phyloP scores from a whole-genome alignment of 2,113 vertebrate species.

The Gallinago jamesoni region DNA sequence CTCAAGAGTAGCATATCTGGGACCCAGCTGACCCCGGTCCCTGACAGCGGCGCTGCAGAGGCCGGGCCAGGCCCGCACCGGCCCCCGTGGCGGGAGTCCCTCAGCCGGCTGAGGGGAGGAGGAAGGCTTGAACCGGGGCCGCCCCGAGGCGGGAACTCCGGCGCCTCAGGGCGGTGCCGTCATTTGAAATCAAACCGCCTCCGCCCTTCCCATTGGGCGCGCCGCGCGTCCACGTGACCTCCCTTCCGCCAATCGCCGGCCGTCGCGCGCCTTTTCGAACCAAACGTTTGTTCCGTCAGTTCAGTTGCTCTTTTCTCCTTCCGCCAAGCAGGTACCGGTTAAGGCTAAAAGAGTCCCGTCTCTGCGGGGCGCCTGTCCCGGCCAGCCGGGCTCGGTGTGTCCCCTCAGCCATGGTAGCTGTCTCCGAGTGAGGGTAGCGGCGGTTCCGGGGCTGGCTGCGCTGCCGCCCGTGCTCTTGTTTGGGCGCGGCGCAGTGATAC shows the following conservation, averaged over 20 bases:
- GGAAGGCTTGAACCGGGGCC: fast-evolving
- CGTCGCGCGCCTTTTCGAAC: conserved; percentile 84
- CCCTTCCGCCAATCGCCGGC: conserved; percentile 63
- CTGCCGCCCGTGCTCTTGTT: fast-evolving
- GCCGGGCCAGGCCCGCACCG: fast-evolving
- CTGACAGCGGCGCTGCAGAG: fast-evolving
- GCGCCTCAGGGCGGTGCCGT: fast-evolving
- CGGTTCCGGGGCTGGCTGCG: fast-evolving
- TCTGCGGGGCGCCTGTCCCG: fast-evolving
- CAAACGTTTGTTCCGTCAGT: fast-evolving
- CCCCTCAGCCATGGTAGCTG: background rate
- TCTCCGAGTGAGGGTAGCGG: no score
- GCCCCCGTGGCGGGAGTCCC: fast-evolving
- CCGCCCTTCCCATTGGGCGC: background rate
- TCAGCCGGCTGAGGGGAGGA: background rate
- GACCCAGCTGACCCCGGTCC: fast-evolving
- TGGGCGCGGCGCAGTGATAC: background rate
- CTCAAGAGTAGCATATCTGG: fast-evolving
- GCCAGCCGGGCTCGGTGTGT: fast-evolving
- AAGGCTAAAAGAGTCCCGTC: background rate
- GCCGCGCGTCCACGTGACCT: fast-evolving
- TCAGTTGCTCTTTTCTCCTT: fast-evolving
- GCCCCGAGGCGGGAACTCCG: background rate
- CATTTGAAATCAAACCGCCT: conserved; percentile 6
- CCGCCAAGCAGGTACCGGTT: fast-evolving